phyloP scores from a whole-genome alignment of 2,113 vertebrate genomes.

The Panthera uncia region DNA sequence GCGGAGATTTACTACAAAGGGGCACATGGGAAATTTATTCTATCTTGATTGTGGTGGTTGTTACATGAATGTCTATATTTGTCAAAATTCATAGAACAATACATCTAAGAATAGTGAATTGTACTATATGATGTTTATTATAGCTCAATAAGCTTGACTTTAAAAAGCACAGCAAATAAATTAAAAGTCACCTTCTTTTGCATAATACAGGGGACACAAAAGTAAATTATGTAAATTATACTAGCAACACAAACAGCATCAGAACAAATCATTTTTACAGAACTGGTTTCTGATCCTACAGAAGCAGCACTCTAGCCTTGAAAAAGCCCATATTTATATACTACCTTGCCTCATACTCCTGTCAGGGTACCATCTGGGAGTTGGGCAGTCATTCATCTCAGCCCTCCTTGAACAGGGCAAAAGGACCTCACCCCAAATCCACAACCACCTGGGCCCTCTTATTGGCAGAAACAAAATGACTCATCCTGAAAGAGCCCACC shows the following conservation, averaged over 20 bases:
- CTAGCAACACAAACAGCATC: neutral
- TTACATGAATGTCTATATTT: neutral
- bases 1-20: neutral
- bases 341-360: neutral
- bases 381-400: neutral
- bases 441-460: neutral
- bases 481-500: neutral
- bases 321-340: neutral
- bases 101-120: neutral
- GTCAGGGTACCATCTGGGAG: neutral
- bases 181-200: neutral
- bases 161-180: neutral
- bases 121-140: neutral
- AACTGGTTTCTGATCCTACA: neutral
- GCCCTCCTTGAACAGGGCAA: neutral
- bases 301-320: neutral
- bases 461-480: neutral
- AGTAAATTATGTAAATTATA: neutral
- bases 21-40: neutral
- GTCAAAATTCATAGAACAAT: neutral
- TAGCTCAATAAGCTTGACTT: neutral
- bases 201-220: neutral
- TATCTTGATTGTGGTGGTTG: neutral
- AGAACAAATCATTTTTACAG: neutral
- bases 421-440: neutral